Percentiles rank a stretch among this genome's conserved stretches.
phyloP scores from a whole-genome alignment of 2,888 invertebrate species.

The Cheilosia vulpina region DNA sequence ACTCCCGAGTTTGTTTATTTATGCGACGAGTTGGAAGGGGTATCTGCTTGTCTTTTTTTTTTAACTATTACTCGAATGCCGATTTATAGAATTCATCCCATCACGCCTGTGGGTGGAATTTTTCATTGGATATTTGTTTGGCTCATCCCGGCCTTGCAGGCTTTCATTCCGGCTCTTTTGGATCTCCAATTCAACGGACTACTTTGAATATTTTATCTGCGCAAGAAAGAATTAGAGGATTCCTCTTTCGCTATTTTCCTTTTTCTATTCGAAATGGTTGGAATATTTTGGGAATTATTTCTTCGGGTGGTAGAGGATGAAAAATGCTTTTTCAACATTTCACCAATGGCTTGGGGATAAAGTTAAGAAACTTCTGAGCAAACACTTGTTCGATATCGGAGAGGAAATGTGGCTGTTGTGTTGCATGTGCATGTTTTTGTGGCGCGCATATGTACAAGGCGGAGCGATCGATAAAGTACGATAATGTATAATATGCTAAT shows the following conservation, averaged over 20 bases:
- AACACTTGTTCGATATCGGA: too few species aligned
- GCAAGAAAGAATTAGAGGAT: constrained; percentile 14
- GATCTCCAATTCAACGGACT: constrained; percentile 55
- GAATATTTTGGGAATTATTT: constrained; percentile 50
- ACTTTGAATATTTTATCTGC: constrained; percentile 64
- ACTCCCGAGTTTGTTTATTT: constrained; percentile 50
- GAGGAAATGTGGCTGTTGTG: background rate
- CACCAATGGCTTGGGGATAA: background rate
- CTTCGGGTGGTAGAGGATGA: constrained; percentile 10
- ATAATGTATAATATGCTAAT: constrained; percentile 51
- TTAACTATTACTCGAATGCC: constrained; percentile 7
- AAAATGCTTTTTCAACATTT: constrained; percentile 41
- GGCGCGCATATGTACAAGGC: constrained; percentile 3
- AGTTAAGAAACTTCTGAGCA: too few species aligned
- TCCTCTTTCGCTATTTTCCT: constrained; percentile 14
- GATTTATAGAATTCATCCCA: background rate
- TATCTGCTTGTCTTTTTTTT: background rate
- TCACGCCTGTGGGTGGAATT: constrained; percentile 47
- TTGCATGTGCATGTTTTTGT: constrained; percentile 8
- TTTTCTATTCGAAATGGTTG: constrained; percentile 50
- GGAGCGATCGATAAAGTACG: constrained; percentile 59
- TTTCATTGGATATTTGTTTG: constrained; percentile 57
- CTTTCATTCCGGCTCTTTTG: constrained; percentile 32
- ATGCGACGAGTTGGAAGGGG: constrained; percentile 18
- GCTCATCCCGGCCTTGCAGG: constrained; percentile 31